Base-by-base conservation (phyloP, 2,888 invertebrate genomes). In the Enoplolaimus lenunculus region DNA sequence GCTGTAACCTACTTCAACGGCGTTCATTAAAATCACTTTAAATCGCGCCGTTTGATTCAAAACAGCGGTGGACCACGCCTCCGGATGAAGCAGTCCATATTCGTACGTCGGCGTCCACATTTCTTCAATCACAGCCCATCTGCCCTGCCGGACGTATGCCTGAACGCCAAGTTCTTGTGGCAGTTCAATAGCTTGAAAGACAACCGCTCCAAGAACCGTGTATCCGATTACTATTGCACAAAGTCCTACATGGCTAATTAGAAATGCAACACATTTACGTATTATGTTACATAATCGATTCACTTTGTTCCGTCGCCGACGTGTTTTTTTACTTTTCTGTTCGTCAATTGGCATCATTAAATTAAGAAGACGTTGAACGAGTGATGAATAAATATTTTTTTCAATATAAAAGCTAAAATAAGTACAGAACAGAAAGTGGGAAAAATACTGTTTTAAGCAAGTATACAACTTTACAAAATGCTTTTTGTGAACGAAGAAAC, bases 1-100 rank as follows among this genome's bases (percentile, higher is more conserved):
- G 76, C 88, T 85, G 85, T 89, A 87, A 77, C 89, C 89, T 34
- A 82, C 79, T 69, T 79, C 79, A 30, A 81, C 81, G 60, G 85
- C 87, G 16, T 31, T 21, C n/a, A 70, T 3, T 3, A 70, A 28
- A 16, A 33, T 31, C 2, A 30, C 28, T 59, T 70, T 70, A 57
- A 70, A 70, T 13, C 66, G 45, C 26, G 28, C 28, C 1, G 59
- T 35, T 3, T 33, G 2, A 30, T 26, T 29, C 3, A 13, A 13
- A n/a, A 29, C 13, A 59, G 83, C 82, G 82, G 91, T 91, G 81
- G 89, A 90, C 66, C 83, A 81, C 13, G 26, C 72, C 26, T 82
- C 79, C 71, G 87, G 73, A 79, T 80, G 75, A 34, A 80, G 71
- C 62, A 77, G 75, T 69, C 79, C 78, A 45, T 30, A 33, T 2